Evolutionary conservation across 2,113 vertebrate genomes (phyloP), one percentile per base, ranked within the genome.

Genomic region (Steatornis caripensis): DNA sequence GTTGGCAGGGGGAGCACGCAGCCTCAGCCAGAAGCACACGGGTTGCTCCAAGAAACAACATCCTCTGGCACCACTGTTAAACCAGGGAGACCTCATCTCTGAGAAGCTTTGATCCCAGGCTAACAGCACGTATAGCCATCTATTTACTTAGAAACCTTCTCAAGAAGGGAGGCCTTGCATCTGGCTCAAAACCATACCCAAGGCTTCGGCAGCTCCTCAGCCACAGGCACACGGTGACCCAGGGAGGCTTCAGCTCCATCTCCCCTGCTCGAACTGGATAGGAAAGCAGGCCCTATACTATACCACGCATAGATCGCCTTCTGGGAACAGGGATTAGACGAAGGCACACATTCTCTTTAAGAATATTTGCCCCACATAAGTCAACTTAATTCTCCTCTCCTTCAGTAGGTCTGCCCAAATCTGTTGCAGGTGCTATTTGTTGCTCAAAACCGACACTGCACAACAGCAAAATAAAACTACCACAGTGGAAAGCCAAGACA

Each of bases 321-420:
- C 64, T 36, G 11, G 9, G 14, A 24, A 82, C 37, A 48, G n/a
- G 57, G 22, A 69, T 26, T 5, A 65, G 36, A 37, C 0, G 1
- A 11, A 61, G 17, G 49, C 55, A 65, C 8, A 6, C 0, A 0
- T 48, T 58, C 77, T 49, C 45, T 45, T 34, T 8, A 15, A 39
- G 37, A 70, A 12, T 6, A 61, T 34, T 8, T 27, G 46, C 51
- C 11, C 45, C 58, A 18, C 13, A 0, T 9, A 77, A 74, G 8
- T 20, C 0, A 1, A 71, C 13, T 57, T 60, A 34, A 51, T 37
- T 62, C 76, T 19, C 23, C 27, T 54, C 60, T 62, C 49, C n/a
- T 66, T 77, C 5, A 22, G 6, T 24, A 30, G 32, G 15, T 27
- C 80, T 29, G n/a, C 32, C 29, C 53, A 15, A 37, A 30, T 32